phyloP scores from a whole-genome alignment of 35 echinoderm and acorn worm genomes.

The Apostichopus japonicus region DNA sequence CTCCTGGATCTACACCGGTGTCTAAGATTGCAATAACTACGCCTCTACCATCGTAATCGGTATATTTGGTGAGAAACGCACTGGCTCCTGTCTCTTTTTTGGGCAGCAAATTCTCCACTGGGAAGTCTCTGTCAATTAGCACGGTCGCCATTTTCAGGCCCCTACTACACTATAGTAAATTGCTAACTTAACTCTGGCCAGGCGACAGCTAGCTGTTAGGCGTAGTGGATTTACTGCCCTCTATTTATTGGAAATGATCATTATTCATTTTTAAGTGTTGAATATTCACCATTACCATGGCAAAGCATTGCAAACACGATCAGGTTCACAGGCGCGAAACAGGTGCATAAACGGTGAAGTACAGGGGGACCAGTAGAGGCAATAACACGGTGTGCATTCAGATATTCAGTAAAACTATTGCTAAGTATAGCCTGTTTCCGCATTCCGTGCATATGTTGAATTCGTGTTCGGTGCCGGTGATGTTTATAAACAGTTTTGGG shows the following conservation, averaged over 20 bases:
- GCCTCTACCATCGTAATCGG: slow-evolving; percentile 98
- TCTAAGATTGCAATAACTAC: slow-evolving; percentile 90
- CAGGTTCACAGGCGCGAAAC: not conserved
- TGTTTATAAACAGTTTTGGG: not conserved
- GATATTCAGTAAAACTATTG: no score
- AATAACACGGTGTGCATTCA: not conserved
- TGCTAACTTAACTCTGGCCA: not conserved
- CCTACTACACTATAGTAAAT: not conserved
- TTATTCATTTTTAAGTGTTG: not conserved
- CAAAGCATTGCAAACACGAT: slow-evolving; percentile 8
- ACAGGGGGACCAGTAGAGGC: no score
- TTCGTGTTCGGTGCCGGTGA: not conserved
- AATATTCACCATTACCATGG: slow-evolving; percentile 51
- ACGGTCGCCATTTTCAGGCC: slow-evolving; percentile 80
- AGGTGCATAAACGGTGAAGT: not conserved
- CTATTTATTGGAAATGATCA: not conserved
- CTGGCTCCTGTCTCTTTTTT: slow-evolving; percentile 94
- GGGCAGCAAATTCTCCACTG: slow-evolving; percentile 81
- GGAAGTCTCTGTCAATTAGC: slow-evolving; percentile 81
- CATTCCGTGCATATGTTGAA: not conserved
- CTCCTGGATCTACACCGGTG: slow-evolving; percentile 98
- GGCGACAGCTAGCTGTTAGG: not conserved
- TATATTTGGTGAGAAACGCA: slow-evolving; percentile 89
- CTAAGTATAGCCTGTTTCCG: not conserved
- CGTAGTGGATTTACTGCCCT: slow-evolving; percentile 23